Percentiles rank a stretch among this genome's conserved stretches.
phyloP scores from a whole-genome alignment of 2,888 invertebrate species.

The Parnassius smintheus region DNA sequence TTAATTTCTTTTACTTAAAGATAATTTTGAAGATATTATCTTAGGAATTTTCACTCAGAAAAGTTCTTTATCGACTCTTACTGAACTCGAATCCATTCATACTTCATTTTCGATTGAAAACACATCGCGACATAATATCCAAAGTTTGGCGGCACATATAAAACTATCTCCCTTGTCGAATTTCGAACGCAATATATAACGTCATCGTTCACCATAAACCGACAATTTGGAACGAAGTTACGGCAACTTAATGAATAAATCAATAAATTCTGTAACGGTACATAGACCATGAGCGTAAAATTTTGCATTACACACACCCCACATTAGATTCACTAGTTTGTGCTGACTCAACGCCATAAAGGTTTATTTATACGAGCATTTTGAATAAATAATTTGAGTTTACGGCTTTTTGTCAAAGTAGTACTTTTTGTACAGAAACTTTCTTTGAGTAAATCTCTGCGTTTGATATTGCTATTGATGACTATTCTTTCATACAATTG shows the following conservation, averaged over 20 bases:
- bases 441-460: no score
- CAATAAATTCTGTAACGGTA: conserved; percentile 48
- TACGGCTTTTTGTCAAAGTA: background rate
- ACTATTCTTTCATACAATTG: no score
- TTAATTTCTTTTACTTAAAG: no score
- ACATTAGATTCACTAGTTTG: conserved; percentile 38
- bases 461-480: no score
- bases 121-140: conserved; percentile 21
- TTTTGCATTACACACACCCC: conserved; percentile 45
- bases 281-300: conserved; percentile 44
- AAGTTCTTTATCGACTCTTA: conserved; percentile 8
- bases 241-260: conserved; percentile 58
- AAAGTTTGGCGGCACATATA: conserved; percentile 21
- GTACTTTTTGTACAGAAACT: no score
- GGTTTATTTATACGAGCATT: conserved; percentile 25
- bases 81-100: conserved; percentile 11
- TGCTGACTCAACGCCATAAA: conserved; percentile 46
- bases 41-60: background rate
- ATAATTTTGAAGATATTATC: background rate
- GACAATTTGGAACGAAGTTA: conserved; percentile 44
- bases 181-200: conserved; percentile 21
- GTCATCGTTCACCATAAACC: conserved; percentile 37
- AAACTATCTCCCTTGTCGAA: conserved; percentile 20
- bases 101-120: conserved; percentile 24
- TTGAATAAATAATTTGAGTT: conserved; percentile 14